Conservation (phyloP, 2,888 invertebrate species). For the Blera fallax region DNA sequence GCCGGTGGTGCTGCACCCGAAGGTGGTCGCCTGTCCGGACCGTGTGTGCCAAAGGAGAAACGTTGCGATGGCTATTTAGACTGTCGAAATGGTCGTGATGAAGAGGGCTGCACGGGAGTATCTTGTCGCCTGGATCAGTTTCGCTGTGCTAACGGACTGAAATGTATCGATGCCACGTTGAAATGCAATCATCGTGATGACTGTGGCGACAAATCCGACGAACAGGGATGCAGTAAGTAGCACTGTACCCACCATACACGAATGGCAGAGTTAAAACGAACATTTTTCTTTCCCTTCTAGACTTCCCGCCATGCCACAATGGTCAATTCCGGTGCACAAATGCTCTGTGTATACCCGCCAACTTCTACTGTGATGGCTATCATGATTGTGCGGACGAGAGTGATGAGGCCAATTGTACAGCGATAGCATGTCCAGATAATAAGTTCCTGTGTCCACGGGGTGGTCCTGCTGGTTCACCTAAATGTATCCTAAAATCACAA, state of each 20-base stretch:
- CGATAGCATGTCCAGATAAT: slow-evolving; percentile 93
- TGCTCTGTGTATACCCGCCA: slow-evolving; percentile 94
- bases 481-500: slow-evolving; percentile 93
- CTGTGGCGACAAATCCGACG: slow-evolving; percentile 95
- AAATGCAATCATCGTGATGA: slow-evolving; percentile 95
- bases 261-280: background rate
- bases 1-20: slow-evolving; percentile 83
- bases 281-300: slow-evolving; percentile 82
- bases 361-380: slow-evolving; percentile 91
- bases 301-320: slow-evolving; percentile 93
- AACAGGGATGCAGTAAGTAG: slow-evolving; percentile 92
- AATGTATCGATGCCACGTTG: slow-evolving; percentile 89
- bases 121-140: slow-evolving; percentile 93
- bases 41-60: slow-evolving; percentile 94
- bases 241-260: background rate
- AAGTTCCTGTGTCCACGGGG: slow-evolving; percentile 95
- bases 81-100: slow-evolving; percentile 92
- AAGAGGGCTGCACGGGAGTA: slow-evolving; percentile 87
- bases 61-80: slow-evolving; percentile 95
- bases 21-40: slow-evolving; percentile 84
- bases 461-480: slow-evolving; percentile 87
- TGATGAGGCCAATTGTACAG: slow-evolving; percentile 93
- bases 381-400: slow-evolving; percentile 96
- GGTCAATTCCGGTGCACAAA: slow-evolving; percentile 97
- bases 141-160: slow-evolving; percentile 90